phyloP scores from a whole-genome alignment of 2,888 invertebrate genomes.

The Xestia rhomboidea region DNA sequence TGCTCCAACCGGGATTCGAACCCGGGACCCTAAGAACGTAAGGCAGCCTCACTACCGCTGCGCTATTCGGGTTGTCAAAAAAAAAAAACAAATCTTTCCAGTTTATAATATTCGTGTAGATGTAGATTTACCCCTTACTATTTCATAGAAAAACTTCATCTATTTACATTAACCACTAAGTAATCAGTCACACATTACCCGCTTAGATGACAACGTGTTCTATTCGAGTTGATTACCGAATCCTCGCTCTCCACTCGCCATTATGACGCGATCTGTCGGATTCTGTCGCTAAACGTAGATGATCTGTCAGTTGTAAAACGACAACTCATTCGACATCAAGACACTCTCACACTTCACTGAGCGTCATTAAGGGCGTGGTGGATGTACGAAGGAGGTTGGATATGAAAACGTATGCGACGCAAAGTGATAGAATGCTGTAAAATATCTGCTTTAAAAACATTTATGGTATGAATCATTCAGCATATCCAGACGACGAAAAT shows the following conservation, averaged over 20 bases:
- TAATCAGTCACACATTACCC: conserved; percentile 52
- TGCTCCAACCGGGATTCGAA: too few relatives aligned
- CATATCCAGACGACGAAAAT: too few relatives aligned
- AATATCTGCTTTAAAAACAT: too few relatives aligned
- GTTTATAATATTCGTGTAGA: too few relatives aligned
- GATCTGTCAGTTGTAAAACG: conserved; percentile 79
- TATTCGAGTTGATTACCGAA: conserved; percentile 69
- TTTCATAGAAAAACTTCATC: background rate
- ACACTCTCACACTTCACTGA: conserved; percentile 75
- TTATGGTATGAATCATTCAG: background rate
- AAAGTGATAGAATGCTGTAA: too few relatives aligned
- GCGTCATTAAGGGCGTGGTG: conserved; percentile 73
- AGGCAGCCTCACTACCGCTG: too few relatives aligned
- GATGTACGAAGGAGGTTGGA: conserved; percentile 53
- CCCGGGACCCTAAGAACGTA: too few relatives aligned
- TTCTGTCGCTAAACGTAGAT: conserved; percentile 65
- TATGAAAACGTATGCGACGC: too few relatives aligned
- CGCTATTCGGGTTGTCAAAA: too few relatives aligned
- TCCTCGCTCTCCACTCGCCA: conserved; percentile 60
- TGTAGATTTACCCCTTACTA: background rate
- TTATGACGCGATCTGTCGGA: conserved; percentile 55
- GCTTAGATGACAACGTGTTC: conserved; percentile 18
- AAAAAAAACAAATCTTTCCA: too few relatives aligned
- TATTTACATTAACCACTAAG: background rate
- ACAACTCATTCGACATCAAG: conserved; percentile 83